Evolutionary conservation across 2,888 invertebrate species (phyloP).

Genomic region (Plagodis pulveraria): DNA sequence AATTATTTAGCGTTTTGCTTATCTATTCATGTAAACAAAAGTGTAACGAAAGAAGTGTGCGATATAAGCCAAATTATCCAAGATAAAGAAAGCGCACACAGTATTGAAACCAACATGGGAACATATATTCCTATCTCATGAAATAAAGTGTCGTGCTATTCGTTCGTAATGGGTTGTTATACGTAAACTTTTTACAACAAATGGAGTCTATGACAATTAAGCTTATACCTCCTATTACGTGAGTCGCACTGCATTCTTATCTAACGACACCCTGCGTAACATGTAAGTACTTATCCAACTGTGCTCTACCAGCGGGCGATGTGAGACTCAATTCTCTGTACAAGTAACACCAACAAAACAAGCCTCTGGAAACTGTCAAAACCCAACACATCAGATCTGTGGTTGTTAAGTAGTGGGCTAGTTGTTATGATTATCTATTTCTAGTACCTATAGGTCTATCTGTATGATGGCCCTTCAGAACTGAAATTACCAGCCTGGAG

Average conservation of each 20-base stretch:
- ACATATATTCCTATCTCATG: neutral
- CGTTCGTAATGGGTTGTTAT: neutral
- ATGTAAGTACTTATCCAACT: too few species aligned
- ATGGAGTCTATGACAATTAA: neutral
- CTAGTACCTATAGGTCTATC: too few species aligned
- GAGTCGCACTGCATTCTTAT: neutral
- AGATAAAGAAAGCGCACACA: neutral
- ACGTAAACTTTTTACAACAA: neutral
- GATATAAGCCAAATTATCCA: neutral
- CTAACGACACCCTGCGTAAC: too few species aligned
- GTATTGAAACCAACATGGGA: neutral
- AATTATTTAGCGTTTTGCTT: slow-evolving; percentile 37
- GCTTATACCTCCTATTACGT: neutral
- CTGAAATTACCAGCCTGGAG: too few species aligned
- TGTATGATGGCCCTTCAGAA: too few species aligned
- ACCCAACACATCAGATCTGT: too few species aligned
- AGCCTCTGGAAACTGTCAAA: too few species aligned
- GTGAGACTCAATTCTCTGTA: too few species aligned
- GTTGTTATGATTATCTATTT: too few species aligned
- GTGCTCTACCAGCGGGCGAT: too few species aligned
- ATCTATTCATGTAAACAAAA: neutral
- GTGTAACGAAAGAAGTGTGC: neutral
- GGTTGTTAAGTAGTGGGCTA: too few species aligned
- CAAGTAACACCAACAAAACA: too few species aligned
- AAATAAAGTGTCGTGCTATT: neutral